Conservation (phyloP, 1,140 invertebrate species). For the Sweltsa coloradensis region DNA sequence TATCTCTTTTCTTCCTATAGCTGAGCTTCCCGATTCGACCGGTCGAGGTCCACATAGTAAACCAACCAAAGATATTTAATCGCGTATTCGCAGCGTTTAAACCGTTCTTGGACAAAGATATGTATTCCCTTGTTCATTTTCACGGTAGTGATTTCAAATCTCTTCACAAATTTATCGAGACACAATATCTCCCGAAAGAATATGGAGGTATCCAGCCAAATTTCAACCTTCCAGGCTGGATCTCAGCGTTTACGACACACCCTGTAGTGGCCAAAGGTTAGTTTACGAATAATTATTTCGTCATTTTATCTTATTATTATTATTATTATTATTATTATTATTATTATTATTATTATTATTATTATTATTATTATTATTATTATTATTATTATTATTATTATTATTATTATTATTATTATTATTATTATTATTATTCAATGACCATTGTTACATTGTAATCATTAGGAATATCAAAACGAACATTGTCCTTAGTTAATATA, state of each 20-base stretch:
- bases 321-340: too few species aligned
- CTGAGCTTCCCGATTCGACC: conserved; percentile 60
- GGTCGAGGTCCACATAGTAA: conserved; percentile 60
- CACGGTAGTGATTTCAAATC: background rate
- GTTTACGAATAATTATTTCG: too few species aligned
- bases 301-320: too few species aligned
- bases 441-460: too few species aligned
- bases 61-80: conserved; percentile 69
- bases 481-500: too few species aligned
- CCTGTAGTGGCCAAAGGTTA: background rate
- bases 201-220: background rate
- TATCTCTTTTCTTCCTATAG: conserved; percentile 31
- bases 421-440: too few species aligned
- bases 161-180: background rate
- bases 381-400: too few species aligned
- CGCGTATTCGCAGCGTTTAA: conserved; percentile 64
- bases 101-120: conserved; percentile 46
- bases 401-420: too few species aligned
- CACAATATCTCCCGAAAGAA: background rate
- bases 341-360: too few species aligned
- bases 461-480: too few species aligned
- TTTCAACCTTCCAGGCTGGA: background rate
- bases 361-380: too few species aligned
- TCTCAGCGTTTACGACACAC: background rate
- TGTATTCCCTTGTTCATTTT: background rate